Evolutionary conservation across 2,888 invertebrate species (phyloP), one percentile per base, ranked within the genome.

Genomic region (Drepana falcataria): DNA sequence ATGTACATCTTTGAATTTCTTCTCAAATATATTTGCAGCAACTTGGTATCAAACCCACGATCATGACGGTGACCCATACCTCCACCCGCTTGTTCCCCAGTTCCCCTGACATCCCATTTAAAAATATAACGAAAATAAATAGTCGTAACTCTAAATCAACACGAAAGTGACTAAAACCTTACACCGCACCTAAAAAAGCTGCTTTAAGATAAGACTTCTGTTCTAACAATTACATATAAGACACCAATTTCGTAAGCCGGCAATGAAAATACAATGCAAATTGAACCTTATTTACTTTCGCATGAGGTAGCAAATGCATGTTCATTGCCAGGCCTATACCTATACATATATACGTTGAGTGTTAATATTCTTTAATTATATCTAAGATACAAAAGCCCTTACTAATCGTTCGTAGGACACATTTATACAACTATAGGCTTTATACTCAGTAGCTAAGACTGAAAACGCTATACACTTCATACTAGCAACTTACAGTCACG

Each of bases 111-210:
- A 44, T 9, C 44, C 41, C 44, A 6, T 3, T 9, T 9, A 9
- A 44, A 44, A 37, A 37, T 37, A 4, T 3, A 6, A 44, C 9
- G 41, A 41, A 44, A 44, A 44, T 44, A 44, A 44, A 44, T 44
- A 44, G 9, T 44, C 44, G 21, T 44, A 44, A 44, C 44, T 44
- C 9, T 44, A 44, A 48, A 48, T n/a, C 35, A 35, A 48, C 48
- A n/a, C 35, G n/a, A 35, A 48, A 48, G 33, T 48, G 48, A 48
- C 48, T 48, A 48, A 48, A 48, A 7, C 35, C 48, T 48, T 48
- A 48, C n/a, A 48, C 35, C 35, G 48, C 48, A 35, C 35, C 35
- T 48, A 48, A 35, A 44, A n/a, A 48, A 48, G 48, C 48, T 48
- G 48, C 48, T 48, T 35, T 48, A 35, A 3, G n/a, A 34, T 33